Percentiles rank a stretch among this genome's conserved stretches.
These are phyloP conservation scores for Gymnothorax javanicus DNA, from an alignment of 2,797 vertebrate species.

Conservation along the genomic window DNA sequence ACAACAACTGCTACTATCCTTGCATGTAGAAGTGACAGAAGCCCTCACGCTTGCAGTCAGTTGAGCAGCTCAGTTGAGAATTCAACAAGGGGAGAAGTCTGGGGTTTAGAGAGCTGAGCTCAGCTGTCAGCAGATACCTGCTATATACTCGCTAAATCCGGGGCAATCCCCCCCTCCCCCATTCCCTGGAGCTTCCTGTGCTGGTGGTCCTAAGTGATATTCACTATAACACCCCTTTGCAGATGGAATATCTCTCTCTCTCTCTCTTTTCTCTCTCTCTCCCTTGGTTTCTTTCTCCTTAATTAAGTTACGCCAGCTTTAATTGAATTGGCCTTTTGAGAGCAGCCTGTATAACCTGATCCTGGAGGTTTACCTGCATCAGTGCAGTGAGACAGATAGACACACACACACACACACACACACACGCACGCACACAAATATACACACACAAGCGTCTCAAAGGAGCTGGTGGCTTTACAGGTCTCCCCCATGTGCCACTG, in stretches of 20 bases:
- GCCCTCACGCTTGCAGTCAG: not conserved
- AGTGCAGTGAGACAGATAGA: slow-evolving; percentile 26
- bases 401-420: slow-evolving; percentile 30
- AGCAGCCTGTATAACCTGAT: slow-evolving; percentile 57
- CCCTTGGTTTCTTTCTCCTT: slow-evolving; percentile 27
- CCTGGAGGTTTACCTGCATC: slow-evolving; percentile 42
- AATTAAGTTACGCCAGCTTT: slow-evolving; percentile 58
- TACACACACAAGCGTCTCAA: not conserved
- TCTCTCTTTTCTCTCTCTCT: slow-evolving; percentile 35
- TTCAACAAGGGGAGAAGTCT: slow-evolving; percentile 2
- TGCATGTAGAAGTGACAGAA: not conserved
- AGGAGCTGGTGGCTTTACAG: too few relatives aligned
- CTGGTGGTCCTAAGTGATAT: slow-evolving; percentile 33
- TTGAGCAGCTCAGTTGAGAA: not conserved
- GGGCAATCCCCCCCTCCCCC: not conserved
- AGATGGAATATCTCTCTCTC: slow-evolving; percentile 53
- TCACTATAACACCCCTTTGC: slow-evolving; percentile 45
- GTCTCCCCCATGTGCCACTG: not conserved
- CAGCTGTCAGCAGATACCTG: not conserved
- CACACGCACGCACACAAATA: not conserved
- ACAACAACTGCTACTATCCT: not conserved
- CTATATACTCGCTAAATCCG: not conserved
- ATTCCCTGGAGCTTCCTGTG: slow-evolving; percentile 28
- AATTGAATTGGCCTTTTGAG: slow-evolving; percentile 62
- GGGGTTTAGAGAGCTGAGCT: not conserved